These are phyloP conservation scores for Anisognathus igniventris DNA, from an alignment of 2,797 vertebrate species.

Conservation along the genomic window DNA sequence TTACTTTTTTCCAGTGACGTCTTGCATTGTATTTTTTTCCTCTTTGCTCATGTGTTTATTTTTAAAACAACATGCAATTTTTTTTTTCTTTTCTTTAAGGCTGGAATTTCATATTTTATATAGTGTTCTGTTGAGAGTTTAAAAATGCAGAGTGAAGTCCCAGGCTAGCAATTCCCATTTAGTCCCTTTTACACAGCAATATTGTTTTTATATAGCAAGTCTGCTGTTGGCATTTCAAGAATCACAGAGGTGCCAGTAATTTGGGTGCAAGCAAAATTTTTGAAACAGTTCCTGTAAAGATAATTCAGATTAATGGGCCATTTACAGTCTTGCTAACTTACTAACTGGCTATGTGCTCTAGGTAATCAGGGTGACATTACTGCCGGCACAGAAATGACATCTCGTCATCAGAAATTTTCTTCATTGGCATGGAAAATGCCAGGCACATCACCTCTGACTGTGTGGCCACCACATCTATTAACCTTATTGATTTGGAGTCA, in stretches of 20 bases:
- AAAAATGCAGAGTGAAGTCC: background rate
- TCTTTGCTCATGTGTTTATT: background rate
- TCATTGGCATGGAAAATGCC: conserved; percentile 91
- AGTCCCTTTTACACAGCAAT: conserved; percentile 59
- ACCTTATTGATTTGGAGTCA: conserved; percentile 94
- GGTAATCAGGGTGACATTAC: conserved; percentile 89
- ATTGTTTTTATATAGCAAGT: conserved; percentile 59
- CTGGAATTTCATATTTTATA: background rate
- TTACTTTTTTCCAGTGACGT: background rate
- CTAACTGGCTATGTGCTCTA: conserved; percentile 76
- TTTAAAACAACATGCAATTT: background rate
- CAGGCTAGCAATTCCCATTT: background rate
- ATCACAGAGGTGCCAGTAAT: conserved; percentile 69
- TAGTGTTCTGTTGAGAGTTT: background rate
- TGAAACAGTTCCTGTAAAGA: conserved; percentile 81
- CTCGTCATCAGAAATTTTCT: conserved; percentile 92
- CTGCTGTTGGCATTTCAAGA: conserved; percentile 81
- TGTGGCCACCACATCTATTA: conserved; percentile 92
- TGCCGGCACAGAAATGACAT: conserved; percentile 85
- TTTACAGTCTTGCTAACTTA: conserved; percentile 75
- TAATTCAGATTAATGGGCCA: conserved; percentile 88
- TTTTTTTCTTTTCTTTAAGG: background rate
- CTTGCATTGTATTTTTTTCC: background rate
- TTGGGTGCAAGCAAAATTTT: conserved; percentile 41
- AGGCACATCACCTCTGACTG: conserved; percentile 91